Evolutionary conservation across 2,888 invertebrate species (phyloP), one percentile per base, ranked within the genome.

Genomic region (Callosobruchus maculatus): DNA sequence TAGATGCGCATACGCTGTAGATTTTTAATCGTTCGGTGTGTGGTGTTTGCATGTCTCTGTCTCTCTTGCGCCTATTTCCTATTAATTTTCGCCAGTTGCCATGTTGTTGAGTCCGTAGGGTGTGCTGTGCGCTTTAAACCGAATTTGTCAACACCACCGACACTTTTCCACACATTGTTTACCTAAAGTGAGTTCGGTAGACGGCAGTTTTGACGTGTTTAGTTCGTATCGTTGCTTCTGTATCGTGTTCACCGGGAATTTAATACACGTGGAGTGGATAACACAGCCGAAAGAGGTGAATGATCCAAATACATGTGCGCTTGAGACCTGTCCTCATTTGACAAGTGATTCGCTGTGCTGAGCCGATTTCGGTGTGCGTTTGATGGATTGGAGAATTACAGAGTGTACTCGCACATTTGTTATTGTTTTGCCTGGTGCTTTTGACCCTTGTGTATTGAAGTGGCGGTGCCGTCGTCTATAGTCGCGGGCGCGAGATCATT

Each of bases 361-460:
- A 68, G 73, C 72, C 68, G 70, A 70, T 69, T 68, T 72, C 7
- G 22, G 70, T 72, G 76, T 72, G 70, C 69, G 30, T 73, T 76
- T 73, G 49, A 49, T 71, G 31, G 67, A 22, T 73, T 68, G 22
- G 70, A 74, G 31, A 72, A 75, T 82, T 81, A 80, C 83, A 85
- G 84, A 84, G 79, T 88, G 88, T 88, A 88, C 90, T 89, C 90
- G 90, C 90, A 90, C 90, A 90, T 90, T 91, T 92, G 91, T 92
- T 92, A 90, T 92, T 92, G 91, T 92, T 92, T 92, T 91, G 91
- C 89, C 88, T 88, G 88, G 89, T 90, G 90, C 90, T 90, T 81
- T 90, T 90, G 90, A 90, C 88, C 89, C 89, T 85, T 84, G 77
- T 78, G 76, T 76, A 73, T 73, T 71, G 72, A 76, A 77, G 76